phyloP scores from a whole-genome alignment of 2,888 invertebrate genomes.

The Napeogenes sylphis region DNA sequence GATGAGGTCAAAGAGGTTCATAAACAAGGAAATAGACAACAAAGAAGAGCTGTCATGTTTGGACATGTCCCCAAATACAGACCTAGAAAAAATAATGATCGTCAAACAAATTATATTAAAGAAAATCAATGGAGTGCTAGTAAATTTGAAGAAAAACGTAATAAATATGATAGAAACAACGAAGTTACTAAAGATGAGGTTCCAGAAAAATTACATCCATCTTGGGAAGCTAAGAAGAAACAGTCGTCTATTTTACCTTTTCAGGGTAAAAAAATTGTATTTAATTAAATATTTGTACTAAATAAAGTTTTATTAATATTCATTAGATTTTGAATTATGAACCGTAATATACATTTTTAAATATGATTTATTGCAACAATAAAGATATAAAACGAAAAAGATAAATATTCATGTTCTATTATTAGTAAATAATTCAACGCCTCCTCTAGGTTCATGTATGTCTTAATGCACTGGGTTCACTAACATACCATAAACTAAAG shows the following conservation, averaged over 20 bases:
- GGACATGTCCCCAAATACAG: conserved; percentile 59
- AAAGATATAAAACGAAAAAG: too few species aligned
- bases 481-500: too few species aligned
- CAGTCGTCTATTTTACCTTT: conserved; percentile 66
- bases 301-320: background rate
- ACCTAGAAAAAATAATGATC: conserved; percentile 40
- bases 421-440: too few species aligned
- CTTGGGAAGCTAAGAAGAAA: conserved; percentile 75
- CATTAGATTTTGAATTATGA: background rate
- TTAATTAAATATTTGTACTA: conserved; percentile 45
- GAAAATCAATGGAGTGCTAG: conserved; percentile 30
- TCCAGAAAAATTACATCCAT: conserved; percentile 71
- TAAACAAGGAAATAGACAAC: conserved; percentile 61
- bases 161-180: conserved; percentile 22
- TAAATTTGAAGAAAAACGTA: conserved; percentile 25
- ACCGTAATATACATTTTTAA: background rate
- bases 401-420: too few species aligned
- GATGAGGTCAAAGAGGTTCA: conserved; percentile 69
- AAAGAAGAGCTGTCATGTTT: conserved; percentile 69
- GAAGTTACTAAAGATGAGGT: conserved; percentile 29
- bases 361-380: background rate
- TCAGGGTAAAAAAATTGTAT: conserved; percentile 70
- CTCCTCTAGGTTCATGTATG: too few species aligned
- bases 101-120: conserved; percentile 12
- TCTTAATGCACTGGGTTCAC: too few species aligned